Evolutionary conservation across 2,888 invertebrate genomes (phyloP).

Genomic region (Aporophyla nigra): DNA sequence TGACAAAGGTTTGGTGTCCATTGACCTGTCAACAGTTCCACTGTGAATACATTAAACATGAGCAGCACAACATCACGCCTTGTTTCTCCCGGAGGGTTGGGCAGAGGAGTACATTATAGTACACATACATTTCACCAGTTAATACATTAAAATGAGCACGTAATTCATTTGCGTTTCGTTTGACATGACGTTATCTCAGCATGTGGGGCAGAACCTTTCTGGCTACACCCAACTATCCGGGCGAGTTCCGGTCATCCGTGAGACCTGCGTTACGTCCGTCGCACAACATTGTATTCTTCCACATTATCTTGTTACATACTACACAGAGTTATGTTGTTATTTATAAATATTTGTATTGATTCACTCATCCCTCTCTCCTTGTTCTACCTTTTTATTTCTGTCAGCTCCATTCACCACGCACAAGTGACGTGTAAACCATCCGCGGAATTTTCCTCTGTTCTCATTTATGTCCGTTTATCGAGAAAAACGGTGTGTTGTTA

Average conservation of each 20-base stretch:
- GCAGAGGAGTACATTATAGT: too few relatives aligned
- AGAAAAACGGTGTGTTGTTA: constrained; percentile 18
- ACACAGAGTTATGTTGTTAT: constrained; percentile 25
- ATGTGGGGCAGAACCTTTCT: constrained; percentile 1
- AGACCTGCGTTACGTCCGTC: constrained; percentile 38
- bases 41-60: constrained; percentile 27
- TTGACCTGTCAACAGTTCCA: constrained; percentile 38
- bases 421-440: constrained; percentile 54
- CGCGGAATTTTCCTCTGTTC: constrained; percentile 44
- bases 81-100: too few relatives aligned
- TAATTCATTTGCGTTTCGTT: constrained; percentile 30
- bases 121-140: background rate
- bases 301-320: constrained; percentile 14
- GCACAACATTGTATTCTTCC: constrained; percentile 27
- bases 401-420: constrained; percentile 45
- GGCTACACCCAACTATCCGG: constrained; percentile 9
- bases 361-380: constrained; percentile 28
- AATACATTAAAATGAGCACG: constrained; percentile 30
- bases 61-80: too few relatives aligned
- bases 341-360: constrained; percentile 46
- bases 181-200: constrained; percentile 44
- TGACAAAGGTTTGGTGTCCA: constrained; percentile 56
- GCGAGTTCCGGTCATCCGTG: constrained; percentile 40
- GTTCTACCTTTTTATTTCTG: constrained; percentile 50
- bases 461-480: constrained; percentile 19